phyloP scores from a whole-genome alignment of 2,888 invertebrate species.

The Agrochola lota region DNA sequence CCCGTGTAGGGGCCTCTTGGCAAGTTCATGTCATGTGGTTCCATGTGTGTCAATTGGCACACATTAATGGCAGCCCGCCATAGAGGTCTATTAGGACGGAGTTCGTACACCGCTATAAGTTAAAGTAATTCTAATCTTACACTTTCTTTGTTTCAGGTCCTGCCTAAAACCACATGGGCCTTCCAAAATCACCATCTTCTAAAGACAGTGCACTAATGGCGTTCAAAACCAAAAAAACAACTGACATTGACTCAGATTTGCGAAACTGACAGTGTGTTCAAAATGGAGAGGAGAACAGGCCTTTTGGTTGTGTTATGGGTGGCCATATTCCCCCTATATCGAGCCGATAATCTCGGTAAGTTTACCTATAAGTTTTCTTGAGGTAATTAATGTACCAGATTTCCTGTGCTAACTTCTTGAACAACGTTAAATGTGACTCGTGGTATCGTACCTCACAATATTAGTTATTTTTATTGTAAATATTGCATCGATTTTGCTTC shows the following conservation, averaged over 20 bases:
- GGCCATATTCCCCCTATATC: conserved; percentile 83
- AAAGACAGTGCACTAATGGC: conserved; percentile 56
- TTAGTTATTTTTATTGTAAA: conserved; percentile 19
- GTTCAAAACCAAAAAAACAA: conserved; percentile 40
- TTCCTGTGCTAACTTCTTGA: conserved; percentile 29
- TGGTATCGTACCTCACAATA: conserved; percentile 16
- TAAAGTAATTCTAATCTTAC: not conserved
- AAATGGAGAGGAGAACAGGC: conserved; percentile 81
- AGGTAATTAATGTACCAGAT: not conserved
- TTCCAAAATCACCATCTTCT: not conserved
- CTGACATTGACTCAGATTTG: conserved; percentile 48
- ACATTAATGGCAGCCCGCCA: too few species aligned
- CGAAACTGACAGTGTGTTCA: conserved; percentile 66
- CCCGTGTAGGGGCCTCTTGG: too few species aligned
- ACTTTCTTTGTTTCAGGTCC: conserved; percentile 46
- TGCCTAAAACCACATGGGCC: not conserved
- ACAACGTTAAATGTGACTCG: conserved; percentile 41
- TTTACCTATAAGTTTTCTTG: conserved; percentile 35
- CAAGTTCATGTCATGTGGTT: too few species aligned
- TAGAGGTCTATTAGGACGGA: too few species aligned
- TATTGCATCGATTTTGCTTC: conserved; percentile 26
- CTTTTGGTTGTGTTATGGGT: conserved; percentile 84
- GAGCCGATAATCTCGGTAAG: conserved; percentile 88
- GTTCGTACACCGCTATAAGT: too few species aligned
- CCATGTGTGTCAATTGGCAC: too few species aligned